Evolutionary conservation across 1,140 invertebrate species (phyloP).

Genomic region (Drusus annulatus): DNA sequence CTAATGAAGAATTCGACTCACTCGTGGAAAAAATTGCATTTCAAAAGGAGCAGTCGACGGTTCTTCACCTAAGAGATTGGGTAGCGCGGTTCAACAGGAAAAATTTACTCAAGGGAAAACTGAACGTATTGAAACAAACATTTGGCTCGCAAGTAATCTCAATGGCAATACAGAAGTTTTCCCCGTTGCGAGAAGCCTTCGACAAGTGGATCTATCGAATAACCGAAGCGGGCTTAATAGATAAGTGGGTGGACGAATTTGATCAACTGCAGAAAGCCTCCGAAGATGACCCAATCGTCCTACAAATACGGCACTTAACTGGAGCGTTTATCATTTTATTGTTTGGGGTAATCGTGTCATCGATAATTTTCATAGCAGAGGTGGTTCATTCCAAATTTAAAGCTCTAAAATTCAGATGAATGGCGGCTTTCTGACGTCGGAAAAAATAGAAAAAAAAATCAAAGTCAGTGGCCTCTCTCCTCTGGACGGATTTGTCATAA

Average conservation of each 20-base stretch:
- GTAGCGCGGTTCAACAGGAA: slow-evolving; percentile 48
- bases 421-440: too few relatives aligned
- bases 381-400: neutral
- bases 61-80: slow-evolving; percentile 43
- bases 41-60: slow-evolving; percentile 15
- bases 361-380: slow-evolving; percentile 44
- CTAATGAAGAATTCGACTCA: slow-evolving; percentile 31
- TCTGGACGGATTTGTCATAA: too few relatives aligned
- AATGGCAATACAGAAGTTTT: slow-evolving; percentile 43
- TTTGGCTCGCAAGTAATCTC: slow-evolving; percentile 51
- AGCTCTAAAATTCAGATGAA: too few relatives aligned
- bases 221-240: slow-evolving; percentile 48
- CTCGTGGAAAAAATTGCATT: slow-evolving; percentile 28
- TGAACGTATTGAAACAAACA: slow-evolving; percentile 46
- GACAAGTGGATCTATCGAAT: slow-evolving; percentile 51
- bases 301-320: slow-evolving; percentile 42
- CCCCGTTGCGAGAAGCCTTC: slow-evolving; percentile 43
- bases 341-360: slow-evolving; percentile 38
- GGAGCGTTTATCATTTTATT: slow-evolving; percentile 48
- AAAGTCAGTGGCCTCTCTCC: too few relatives aligned
- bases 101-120: slow-evolving; percentile 30
- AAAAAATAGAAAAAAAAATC: too few relatives aligned
- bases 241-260: slow-evolving; percentile 51
- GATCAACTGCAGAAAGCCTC: neutral
- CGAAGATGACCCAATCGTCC: slow-evolving; percentile 34